Conservation (phyloP, 2,797 vertebrate species). For the Danionella dracula region DNA sequence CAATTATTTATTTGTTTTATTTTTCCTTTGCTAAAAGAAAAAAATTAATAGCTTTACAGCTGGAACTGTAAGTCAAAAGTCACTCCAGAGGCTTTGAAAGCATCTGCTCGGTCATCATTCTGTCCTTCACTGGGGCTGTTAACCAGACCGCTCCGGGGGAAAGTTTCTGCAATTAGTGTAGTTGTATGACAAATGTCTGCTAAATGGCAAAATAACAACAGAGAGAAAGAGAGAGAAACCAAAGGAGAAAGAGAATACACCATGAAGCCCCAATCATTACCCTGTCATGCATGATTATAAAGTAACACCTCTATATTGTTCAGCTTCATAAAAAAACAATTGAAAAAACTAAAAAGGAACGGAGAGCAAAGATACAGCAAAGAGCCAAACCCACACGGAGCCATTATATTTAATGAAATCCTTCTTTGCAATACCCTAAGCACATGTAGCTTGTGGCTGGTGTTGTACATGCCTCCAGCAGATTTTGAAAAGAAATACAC, state of each 20-base stretch:
- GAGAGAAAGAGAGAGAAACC: neutral
- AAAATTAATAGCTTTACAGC: no score
- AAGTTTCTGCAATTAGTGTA: conserved; percentile 17
- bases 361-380: conserved; percentile 20
- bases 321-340: neutral
- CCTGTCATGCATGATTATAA: neutral
- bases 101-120: conserved; percentile 3
- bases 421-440: conserved; percentile 36
- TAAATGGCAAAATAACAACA: conserved; percentile 3
- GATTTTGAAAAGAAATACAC: conserved; percentile 20
- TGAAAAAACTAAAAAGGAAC: conserved; percentile 20
- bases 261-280: neutral
- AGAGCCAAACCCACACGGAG: conserved; percentile 27
- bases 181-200: neutral
- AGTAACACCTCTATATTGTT: neutral
- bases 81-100: neutral
- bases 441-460: conserved; percentile 35
- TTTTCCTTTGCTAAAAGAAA: no score
- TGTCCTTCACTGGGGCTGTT: conserved; percentile 1
- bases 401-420: conserved; percentile 49
- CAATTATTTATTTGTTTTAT: no score
- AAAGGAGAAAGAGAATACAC: no score
- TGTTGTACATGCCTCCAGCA: conserved; percentile 18
- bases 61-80: conserved; percentile 6
- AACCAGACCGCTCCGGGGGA: neutral